Evolutionary conservation across 2,797 vertebrate species (phyloP).

Genomic region (Silurus lanzhouensis): DNA sequence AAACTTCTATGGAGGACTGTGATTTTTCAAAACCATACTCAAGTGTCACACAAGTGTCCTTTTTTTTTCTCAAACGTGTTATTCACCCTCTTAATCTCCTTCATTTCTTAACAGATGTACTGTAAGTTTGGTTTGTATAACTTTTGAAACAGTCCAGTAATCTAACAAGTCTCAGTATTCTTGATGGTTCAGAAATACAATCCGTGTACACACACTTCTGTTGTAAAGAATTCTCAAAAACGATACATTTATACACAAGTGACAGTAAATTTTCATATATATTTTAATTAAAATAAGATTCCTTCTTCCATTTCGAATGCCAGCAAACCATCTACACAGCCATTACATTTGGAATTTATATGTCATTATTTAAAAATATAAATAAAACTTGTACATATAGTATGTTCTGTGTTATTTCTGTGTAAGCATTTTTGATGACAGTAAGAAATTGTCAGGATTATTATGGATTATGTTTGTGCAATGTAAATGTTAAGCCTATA

Average conservation of each 20-base stretch:
- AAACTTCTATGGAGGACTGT: background rate
- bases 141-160: background rate
- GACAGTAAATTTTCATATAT: background rate
- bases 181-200: constrained; percentile 16
- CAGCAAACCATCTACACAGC: constrained; percentile 61
- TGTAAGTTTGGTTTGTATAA: background rate
- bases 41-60: constrained; percentile 48
- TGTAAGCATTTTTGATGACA: background rate
- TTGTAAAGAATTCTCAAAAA: background rate
- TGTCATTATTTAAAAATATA: constrained; percentile 71
- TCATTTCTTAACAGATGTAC: background rate
- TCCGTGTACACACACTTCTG: background rate
- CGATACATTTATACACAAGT: background rate
- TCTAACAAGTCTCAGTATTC: background rate
- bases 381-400: constrained; percentile 73
- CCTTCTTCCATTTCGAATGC: constrained; percentile 55
- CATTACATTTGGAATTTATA: constrained; percentile 63
- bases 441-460: background rate
- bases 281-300: constrained; percentile 29
- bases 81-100: background rate
- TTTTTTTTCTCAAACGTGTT: constrained; percentile 58
- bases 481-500: background rate
- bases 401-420: background rate
- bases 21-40: background rate
- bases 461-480: constrained; percentile 1